Base-by-base conservation (phyloP, 2,113 vertebrate genomes). In the Microtus montanus region DNA sequence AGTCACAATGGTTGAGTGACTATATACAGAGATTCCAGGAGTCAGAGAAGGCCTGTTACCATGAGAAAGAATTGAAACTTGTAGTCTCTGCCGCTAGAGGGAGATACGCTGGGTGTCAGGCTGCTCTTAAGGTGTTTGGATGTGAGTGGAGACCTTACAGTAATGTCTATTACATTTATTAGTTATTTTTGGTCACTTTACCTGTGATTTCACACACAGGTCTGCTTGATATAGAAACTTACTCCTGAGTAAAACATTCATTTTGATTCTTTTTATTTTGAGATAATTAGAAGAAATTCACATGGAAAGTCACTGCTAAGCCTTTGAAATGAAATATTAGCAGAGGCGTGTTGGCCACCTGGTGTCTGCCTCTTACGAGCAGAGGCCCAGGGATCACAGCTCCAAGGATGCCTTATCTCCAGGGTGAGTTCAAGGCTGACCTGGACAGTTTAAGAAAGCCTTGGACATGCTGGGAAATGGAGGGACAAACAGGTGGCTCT, bases 21-120 rank as follows among this genome's bases (percentile, higher is more conserved):
- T 63, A 84, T 58, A 84, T 64, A 84, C n/a, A 44, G 12, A 52
- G 52, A 52, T 52, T 52, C 52, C 80, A 1, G 14, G 22, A 5
- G 20, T 63, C 35, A 7, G n/a, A 2, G 79, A 2, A 9, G 7
- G 73, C n/a, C 1, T 0, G 5, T 4, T 52, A 24, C 20, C 11
- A 6, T 41, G 20, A 20, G 79, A 83, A 17, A 83, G 80, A n/a
- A 30, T 1, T 5, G 38, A 11, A 83, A 63, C 13, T 9, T 13
- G 4, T 38, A 10, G 4, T 19, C 2, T 64, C n/a, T 41, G n/a
- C 80, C 58, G n/a, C 80, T 84, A 44, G 80, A 84, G n/a, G 80
- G 80, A 84, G 14, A 6, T 14, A 64, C 14, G 3, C n/a, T 10
- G 7, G 38, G 38, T 64, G 61, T 64, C 24, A 17, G 38, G 14